phyloP scores from a whole-genome alignment of 1,140 invertebrate species.

The Chlorops oryzae region DNA sequence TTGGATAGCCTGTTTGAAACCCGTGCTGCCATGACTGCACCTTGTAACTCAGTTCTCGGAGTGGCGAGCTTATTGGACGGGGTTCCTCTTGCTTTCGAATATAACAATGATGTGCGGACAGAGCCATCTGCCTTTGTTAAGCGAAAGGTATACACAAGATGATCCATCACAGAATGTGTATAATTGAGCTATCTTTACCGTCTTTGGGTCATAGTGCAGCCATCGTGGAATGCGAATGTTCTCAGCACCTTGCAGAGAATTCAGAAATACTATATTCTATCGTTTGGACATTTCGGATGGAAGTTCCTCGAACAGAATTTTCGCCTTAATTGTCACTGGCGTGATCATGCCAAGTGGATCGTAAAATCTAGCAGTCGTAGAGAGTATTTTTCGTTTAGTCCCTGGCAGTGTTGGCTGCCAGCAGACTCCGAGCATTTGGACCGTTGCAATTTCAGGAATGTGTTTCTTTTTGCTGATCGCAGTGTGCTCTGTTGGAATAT shows the following conservation, averaged over 20 bases:
- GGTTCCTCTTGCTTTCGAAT: neutral
- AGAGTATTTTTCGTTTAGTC: neutral
- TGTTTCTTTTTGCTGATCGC: too few relatives aligned
- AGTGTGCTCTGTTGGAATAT: too few relatives aligned
- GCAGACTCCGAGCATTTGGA: too few relatives aligned
- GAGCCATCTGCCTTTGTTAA: neutral
- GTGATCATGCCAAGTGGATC: neutral
- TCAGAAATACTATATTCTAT: neutral
- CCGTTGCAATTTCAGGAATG: too few relatives aligned
- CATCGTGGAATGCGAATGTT: neutral
- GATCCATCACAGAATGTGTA: neutral
- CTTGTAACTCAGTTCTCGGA: neutral
- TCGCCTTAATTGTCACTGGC: neutral
- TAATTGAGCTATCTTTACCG: neutral
- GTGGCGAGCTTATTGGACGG: neutral
- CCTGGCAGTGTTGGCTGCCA: too few relatives aligned
- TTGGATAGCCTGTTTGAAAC: neutral
- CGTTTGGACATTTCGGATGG: neutral
- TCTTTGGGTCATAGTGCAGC: neutral
- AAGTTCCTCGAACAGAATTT: neutral
- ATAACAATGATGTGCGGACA: neutral
- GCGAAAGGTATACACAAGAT: neutral
- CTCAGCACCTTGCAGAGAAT: neutral
- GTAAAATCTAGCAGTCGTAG: neutral
- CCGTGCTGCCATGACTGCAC: neutral